Evolutionary conservation across 2,113 vertebrate genomes (phyloP), one percentile per base, ranked within the genome.

Genomic region (Stomatorhinus ivindoensis): DNA sequence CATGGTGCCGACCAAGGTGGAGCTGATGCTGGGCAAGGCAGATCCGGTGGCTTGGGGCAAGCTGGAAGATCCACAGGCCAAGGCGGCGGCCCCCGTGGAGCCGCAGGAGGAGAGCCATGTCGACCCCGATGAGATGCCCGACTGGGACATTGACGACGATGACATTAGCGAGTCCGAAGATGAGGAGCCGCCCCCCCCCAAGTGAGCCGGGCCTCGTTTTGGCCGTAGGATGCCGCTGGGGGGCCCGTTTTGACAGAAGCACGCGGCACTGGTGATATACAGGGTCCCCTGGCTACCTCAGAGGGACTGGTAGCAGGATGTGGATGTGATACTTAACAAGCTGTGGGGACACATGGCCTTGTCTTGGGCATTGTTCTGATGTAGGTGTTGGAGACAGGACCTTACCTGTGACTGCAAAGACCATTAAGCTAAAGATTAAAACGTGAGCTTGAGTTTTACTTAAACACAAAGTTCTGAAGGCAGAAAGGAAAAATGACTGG

Each of bases 1-100:
- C 93, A 95, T 99, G 96, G 94, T 97, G 83, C 96, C 97, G 1
- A 95, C 97, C 92, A 99, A 99, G 94, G 97, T 98, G 91, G 98
- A 99, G 94, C 95, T 99, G 90, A 93, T 87, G 0, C 95, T 99
- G 89, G 91, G 91, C 85, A 99, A 99, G 93, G 96, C 94, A 8
- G 95, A 96, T 92, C 93, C 93, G 1, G 95, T 97, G 83, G 90
- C 95, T 84, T 99, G 98, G 98, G 97, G 96, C 42, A 96, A 96
- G 92, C 96, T 99, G 93, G 97, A 99, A 92, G 95, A 98, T 90
- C 92, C 96, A 0, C 87, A 94, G 92, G 76, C 94, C 92, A 94
- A 94, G 21, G 90, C 48, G 0, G 93, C 93, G 76, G 92, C 93
- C 0, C 86, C 95, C 80, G 89, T 88, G 11, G 89, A 80, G 73